Base-by-base conservation (phyloP, 1,140 invertebrate genomes). In the Drosophila ogumai region DNA sequence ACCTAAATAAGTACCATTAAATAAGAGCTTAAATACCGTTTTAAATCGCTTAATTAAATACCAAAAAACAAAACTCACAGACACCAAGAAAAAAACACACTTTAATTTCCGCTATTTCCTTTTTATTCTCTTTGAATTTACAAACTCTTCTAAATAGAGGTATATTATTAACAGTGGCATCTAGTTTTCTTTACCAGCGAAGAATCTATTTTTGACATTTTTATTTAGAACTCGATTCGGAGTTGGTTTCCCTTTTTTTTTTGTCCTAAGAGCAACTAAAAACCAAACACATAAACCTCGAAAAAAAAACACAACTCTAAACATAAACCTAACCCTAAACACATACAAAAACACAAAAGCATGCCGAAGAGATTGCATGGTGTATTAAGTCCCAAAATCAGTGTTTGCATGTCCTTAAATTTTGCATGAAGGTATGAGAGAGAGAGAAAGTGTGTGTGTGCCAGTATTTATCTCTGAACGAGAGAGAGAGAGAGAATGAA, bases 251-350 rank as follows among this genome's bases (percentile, higher is more conserved):
- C 19, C 49, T 80, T 80, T 90, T 54, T 54, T 49, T 88, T 68
- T 72, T 74, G 71, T 72, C 59, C 61, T 74, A 76, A 88, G 84
- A 88, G 84, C 84, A 88, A 88, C 73, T 88, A 84, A 87, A 87
- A 74, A 74, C 44, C 57, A 46, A 84, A 88, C 73, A 87, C 84
- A 74, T 88, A 84, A 87, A 88, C 77, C 68, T 55, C 34, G 34
- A 38, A 25, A 52, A 61, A 57, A 64, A 63, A 77, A 66, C 74
- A 79, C 25, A 75, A 66, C 65, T 84, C 49, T 67, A 72, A 67
- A 79, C 75, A 79, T 50, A 47, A 71, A 32, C 49, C 52, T 65
- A 77, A 74, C 44, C 67, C 66, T 54, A 40, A 64, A 9, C 66
- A 57, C 65, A 60, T 77, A 66, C 9, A 63, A 59, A 46, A 25